Evolutionary conservation across 2,113 vertebrate species (phyloP).

Genomic region (Geothlypis trichas): DNA sequence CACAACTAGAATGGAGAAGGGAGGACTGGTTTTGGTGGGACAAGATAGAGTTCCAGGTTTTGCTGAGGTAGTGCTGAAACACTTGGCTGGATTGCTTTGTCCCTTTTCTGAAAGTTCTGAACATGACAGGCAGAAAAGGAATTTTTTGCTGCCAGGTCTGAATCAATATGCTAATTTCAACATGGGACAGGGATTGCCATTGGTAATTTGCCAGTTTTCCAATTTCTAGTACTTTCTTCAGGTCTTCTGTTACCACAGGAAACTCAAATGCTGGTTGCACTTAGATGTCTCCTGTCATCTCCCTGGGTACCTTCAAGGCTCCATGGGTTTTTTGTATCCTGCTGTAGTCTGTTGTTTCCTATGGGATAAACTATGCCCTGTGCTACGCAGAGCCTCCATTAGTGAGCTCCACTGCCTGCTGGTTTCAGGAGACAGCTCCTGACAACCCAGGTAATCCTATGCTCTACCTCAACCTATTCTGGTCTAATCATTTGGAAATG

Average conservation of each 20-base stretch:
- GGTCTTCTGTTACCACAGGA: not conserved
- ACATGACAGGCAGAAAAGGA: not conserved
- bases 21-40: not conserved
- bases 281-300: not conserved
- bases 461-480: not conserved
- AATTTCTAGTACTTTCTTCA: not conserved
- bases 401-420: not conserved
- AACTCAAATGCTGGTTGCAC: not conserved
- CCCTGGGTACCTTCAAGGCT: not conserved
- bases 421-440: not conserved
- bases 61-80: not conserved
- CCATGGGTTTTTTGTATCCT: not conserved
- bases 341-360: not conserved
- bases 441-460: not conserved
- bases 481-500: not conserved
- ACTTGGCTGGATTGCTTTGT: not conserved
- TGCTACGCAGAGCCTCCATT: not conserved
- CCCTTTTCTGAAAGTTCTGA: not conserved
- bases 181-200: not conserved
- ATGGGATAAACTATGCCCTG: not conserved
- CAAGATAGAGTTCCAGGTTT: not conserved
- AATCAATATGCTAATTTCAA: not conserved
- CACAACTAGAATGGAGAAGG: not conserved
- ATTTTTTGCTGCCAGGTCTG: not conserved
- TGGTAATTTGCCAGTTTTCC: not conserved